Evolutionary conservation across 2,888 invertebrate species (phyloP), one percentile per base, ranked within the genome.

Genomic region (Leucophora obtusa): DNA sequence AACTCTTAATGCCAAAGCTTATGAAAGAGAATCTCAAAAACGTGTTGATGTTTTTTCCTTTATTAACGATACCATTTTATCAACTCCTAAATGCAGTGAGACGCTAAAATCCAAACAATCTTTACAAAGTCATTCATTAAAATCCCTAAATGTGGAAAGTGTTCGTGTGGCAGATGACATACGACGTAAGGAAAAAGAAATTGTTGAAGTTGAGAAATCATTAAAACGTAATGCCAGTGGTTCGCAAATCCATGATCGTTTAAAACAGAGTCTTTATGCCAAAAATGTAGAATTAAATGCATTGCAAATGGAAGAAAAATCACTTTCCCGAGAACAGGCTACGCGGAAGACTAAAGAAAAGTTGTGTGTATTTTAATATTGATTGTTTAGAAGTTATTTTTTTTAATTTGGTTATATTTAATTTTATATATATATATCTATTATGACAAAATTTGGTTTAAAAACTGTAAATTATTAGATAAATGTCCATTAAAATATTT

Each of bases 1-100:
- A 84, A 92, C 92, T 43, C 91, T 92, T 60, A 92, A 93, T 83
- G 92, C 92, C 82, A 93, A 93, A 88, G 92, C 92, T 5, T 95
- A 95, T 85, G 93, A 93, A 84, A 91, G 93, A 28, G 93, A 93
- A 82, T 92, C 91, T 53, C 71, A 53, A 68, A 92, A 93, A 84
- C 91, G 92, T 8, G 91, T 91, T 58, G 93, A 95, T 86, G 93
- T 96, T 1, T 96, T 96, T 86, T 93, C 94, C 87, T 95, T 96
- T 85, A 92, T 96, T 24, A 96, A 96, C 86, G 91, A 91, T 65
- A 93, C 92, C 17, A 88, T 95, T 58, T 84, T 89, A 4, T 76
- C 83, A 0, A 54, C 62, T 10, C 24, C 56, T 0, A 71, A 66
- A 58, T 58, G 11, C 4, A 65, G 56, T 47, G 63, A 77, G 18